A percentile compares a stretch with the other conserved stretches of the same genome.
phyloP scores from a whole-genome alignment of 2,888 invertebrate genomes.

The Drosophila falleni region DNA sequence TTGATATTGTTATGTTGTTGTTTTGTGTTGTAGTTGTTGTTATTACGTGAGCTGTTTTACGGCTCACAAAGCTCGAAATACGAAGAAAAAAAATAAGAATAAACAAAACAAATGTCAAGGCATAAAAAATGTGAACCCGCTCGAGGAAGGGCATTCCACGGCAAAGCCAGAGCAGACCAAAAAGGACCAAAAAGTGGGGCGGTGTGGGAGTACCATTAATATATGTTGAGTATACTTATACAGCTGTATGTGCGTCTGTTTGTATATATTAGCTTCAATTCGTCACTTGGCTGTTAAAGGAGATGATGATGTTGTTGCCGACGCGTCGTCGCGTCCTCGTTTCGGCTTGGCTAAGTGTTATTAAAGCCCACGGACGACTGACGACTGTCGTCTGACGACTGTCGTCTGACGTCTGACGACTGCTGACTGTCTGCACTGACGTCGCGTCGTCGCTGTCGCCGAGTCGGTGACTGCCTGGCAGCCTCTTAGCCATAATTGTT shows the following conservation, averaged over 20 bases:
- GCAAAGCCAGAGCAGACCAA: conserved; percentile 1
- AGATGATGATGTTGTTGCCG: conserved; percentile 35
- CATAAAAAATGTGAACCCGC: conserved; percentile 52
- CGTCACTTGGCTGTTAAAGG: conserved; percentile 66
- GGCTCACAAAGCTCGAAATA: conserved; percentile 51
- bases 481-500: conserved; percentile 77
- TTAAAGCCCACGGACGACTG: conserved; percentile 65
- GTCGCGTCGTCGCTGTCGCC: conserved; percentile 36
- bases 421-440: conserved; percentile 41
- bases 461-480: conserved; percentile 20
- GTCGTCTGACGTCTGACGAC: conserved; percentile 38
- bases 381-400: conserved; percentile 31
- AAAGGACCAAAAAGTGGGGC: conserved; percentile 5
- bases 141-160: conserved; percentile 25
- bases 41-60: conserved; percentile 58
- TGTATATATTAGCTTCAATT: conserved; percentile 70
- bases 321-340: conserved; percentile 31
- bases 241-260: conserved; percentile 5
- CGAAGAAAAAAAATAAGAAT: conserved; percentile 24
- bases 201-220: conserved; percentile 48
- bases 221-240: conserved; percentile 37
- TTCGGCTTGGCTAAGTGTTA: conserved; percentile 59
- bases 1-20: conserved; percentile 19
- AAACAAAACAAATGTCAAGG: conserved; percentile 55
- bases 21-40: conserved; percentile 22